Evolutionary conservation across 2,113 vertebrate genomes (phyloP).

Genomic region (Nycticorax nycticorax): DNA sequence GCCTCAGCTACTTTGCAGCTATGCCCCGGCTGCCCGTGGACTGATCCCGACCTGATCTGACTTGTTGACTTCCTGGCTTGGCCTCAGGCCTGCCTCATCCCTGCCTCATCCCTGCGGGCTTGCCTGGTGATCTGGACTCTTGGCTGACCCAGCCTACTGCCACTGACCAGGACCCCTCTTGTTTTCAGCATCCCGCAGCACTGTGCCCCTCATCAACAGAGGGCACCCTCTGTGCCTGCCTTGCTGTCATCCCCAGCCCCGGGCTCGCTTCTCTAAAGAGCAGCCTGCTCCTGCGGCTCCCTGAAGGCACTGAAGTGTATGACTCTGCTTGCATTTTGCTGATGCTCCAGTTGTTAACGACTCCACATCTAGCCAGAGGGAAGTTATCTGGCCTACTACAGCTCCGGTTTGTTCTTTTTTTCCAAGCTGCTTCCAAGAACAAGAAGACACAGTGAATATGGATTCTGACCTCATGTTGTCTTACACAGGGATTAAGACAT

Average conservation of each 20-base stretch:
- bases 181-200: neutral
- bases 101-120: neutral
- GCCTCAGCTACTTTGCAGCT: neutral
- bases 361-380: neutral
- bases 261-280: neutral
- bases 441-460: neutral
- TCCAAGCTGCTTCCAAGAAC: neutral
- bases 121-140: neutral
- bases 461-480: neutral
- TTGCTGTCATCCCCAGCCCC: neutral
- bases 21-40: neutral
- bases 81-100: neutral
- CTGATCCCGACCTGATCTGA: neutral
- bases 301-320: neutral
- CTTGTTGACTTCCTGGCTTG: neutral
- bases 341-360: neutral
- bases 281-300: neutral
- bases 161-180: fast-evolving
- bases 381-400: neutral
- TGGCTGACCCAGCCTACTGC: neutral
- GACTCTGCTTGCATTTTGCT: neutral
- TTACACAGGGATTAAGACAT: neutral
- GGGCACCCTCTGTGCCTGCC: fast-evolving
- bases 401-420: neutral
- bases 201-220: neutral